Evolutionary conservation across 2,888 invertebrate genomes (phyloP), one percentile per base, ranked within the genome.

Genomic region (Sinopyrophorus schimmeli): DNA sequence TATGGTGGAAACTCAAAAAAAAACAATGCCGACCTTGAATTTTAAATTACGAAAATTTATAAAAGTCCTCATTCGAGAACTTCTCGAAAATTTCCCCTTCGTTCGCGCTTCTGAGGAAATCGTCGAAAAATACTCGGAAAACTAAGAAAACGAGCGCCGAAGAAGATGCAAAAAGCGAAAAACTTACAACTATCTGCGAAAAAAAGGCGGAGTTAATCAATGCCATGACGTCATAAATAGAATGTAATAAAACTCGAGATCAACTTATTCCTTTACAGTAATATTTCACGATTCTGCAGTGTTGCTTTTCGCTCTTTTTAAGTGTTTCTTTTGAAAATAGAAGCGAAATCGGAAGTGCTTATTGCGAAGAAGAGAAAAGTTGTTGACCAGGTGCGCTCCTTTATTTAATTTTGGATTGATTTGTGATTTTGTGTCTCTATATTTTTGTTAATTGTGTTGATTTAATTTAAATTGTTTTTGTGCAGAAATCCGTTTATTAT

Each of bases 171-270:
- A 21, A 21, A 21, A 21, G 7, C n/a, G n/a, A n/a, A n/a, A n/a
- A n/a, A n/a, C n/a, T n/a, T n/a, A n/a, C n/a, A n/a, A n/a, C n/a
- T n/a, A n/a, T n/a, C n/a, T n/a, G n/a, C n/a, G n/a, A 24, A 20
- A 60, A 63, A 62, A 59, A 64, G 66, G 65, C 62, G 65, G 65
- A 66, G 66, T 64, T 58, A 61, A 61, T 59, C 66, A 65, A 66
- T 65, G 64, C 42, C 65, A 64, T 63, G 63, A 66, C 66, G 66
- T 66, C 65, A 64, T 48, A 32, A 44, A 51, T 54, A 52, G 58
- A 62, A 58, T 57, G 63, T 59, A 61, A 66, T 65, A 65, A 60
- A 66, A 62, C 59, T 59, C 60, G 55, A 40, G 50, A 30, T 34
- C 53, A 30, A 20, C 32, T 41, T 30, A 40, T 28, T 37, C 28